These are phyloP conservation scores for Sarcophaga rosellei DNA, from an alignment of 2,888 invertebrate species.

Conservation along the genomic window DNA sequence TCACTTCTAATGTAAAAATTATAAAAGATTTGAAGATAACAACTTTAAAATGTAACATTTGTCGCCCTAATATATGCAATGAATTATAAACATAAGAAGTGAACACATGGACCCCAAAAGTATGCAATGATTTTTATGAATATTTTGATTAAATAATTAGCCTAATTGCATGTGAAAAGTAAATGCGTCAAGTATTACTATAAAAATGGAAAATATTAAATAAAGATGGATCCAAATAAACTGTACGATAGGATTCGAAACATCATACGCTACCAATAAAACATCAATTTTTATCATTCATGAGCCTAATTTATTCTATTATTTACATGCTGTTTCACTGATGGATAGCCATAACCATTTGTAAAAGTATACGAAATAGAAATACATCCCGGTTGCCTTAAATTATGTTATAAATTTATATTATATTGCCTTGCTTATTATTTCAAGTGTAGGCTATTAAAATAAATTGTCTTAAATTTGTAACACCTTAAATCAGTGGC, in stretches of 20 bases:
- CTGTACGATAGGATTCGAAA: too few relatives aligned
- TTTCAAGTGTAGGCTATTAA: slow-evolving; percentile 2
- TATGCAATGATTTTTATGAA: slow-evolving; percentile 1
- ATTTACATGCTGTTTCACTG: too few relatives aligned
- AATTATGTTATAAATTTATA: background rate
- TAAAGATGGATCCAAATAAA: too few relatives aligned
- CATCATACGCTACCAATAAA: too few relatives aligned
- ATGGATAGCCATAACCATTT: background rate
- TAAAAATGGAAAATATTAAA: too few relatives aligned
- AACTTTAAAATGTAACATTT: slow-evolving; percentile 35
- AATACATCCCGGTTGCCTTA: background rate
- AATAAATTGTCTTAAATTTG: background rate
- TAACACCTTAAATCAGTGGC: too few relatives aligned
- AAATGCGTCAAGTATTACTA: too few relatives aligned
- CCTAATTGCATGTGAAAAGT: too few relatives aligned
- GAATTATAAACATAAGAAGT: background rate
- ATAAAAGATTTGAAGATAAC: slow-evolving; percentile 14
- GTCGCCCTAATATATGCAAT: slow-evolving; percentile 52
- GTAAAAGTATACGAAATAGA: background rate
- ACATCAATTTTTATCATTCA: too few relatives aligned
- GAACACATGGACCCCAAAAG: background rate
- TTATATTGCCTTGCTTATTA: background rate
- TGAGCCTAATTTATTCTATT: too few relatives aligned
- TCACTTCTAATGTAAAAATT: slow-evolving; percentile 27
- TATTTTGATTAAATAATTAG: too few relatives aligned